These are phyloP conservation scores for Xenopus borealis DNA, from an alignment of 2,113 vertebrate species.

Conservation along the genomic window DNA sequence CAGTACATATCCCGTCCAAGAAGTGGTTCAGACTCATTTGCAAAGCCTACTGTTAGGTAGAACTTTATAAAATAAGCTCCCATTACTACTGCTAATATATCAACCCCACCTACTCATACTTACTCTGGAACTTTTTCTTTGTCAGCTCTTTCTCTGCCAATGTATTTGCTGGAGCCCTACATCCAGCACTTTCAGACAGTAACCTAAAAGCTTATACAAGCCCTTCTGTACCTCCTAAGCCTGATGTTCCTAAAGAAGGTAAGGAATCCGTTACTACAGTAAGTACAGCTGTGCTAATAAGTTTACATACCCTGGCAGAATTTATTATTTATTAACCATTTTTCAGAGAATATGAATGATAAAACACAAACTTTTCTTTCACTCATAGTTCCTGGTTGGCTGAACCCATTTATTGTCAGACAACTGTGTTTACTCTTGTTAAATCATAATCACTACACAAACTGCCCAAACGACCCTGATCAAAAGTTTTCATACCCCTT, in stretches of 20 bases:
- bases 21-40: slow-evolving; percentile 15
- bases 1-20: slow-evolving; percentile 2
- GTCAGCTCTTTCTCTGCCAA: not conserved
- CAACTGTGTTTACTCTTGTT: too few relatives aligned
- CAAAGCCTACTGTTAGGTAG: not conserved
- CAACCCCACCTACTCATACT: not conserved
- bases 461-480: too few relatives aligned
- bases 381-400: too few relatives aligned
- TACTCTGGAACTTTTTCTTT: not conserved
- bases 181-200: slow-evolving; percentile 19
- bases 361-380: too few relatives aligned
- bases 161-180: not conserved
- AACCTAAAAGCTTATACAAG: not conserved
- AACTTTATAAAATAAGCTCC: not conserved
- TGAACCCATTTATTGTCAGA: too few relatives aligned
- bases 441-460: too few relatives aligned
- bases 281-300: too few relatives aligned
- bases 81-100: not conserved
- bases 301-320: too few relatives aligned
- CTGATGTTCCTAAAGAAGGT: slow-evolving; percentile 4
- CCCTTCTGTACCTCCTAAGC: not conserved
- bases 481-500: too few relatives aligned
- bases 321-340: too few relatives aligned
- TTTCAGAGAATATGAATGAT: too few relatives aligned
- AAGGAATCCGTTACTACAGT: not conserved